These are phyloP conservation scores for Rhodeus uyekii DNA, from an alignment of 2,797 vertebrate species.

Conservation along the genomic window DNA sequence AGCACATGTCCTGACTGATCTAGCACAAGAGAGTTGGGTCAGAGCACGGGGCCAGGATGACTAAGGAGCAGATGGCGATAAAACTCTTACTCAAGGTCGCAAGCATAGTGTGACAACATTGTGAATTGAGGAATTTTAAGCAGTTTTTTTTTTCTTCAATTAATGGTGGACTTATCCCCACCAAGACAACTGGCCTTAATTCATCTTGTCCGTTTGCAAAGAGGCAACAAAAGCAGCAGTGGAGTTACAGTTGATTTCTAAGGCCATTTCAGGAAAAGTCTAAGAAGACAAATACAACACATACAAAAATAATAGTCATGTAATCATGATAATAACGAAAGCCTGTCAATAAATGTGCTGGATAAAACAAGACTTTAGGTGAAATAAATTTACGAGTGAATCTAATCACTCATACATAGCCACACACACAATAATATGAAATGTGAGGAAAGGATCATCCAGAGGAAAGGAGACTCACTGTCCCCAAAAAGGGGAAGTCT, in stretches of 20 bases:
- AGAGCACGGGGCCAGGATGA: slow-evolving; percentile 14
- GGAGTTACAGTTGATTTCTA: neutral
- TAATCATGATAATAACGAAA: neutral
- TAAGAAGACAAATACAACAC: neutral
- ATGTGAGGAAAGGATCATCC: slow-evolving; percentile 11
- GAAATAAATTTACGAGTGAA: neutral
- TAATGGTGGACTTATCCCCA: neutral
- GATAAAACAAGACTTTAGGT: neutral
- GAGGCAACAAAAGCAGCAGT: neutral
- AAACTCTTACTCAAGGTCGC: slow-evolving; percentile 21
- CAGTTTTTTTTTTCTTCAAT: neutral
- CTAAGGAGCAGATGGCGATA: slow-evolving; percentile 34
- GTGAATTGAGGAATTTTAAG: slow-evolving; percentile 20
- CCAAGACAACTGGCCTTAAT: neutral
- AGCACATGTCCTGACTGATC: neutral
- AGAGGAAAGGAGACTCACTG: slow-evolving; percentile 24
- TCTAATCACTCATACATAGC: neutral
- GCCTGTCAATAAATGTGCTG: neutral
- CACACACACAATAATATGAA: slow-evolving; percentile 14
- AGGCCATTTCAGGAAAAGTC: neutral
- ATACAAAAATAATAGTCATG: neutral
- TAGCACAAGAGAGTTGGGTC: slow-evolving; percentile 2
- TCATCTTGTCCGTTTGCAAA: slow-evolving; percentile 6
- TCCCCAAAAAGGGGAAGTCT: slow-evolving; percentile 33
- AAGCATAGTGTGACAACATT: slow-evolving; percentile 6